A percentile compares a stretch with the other conserved stretches of the same genome.
Conservation (phyloP, 2,888 invertebrate species). For the Linyphia triangularis region DNA sequence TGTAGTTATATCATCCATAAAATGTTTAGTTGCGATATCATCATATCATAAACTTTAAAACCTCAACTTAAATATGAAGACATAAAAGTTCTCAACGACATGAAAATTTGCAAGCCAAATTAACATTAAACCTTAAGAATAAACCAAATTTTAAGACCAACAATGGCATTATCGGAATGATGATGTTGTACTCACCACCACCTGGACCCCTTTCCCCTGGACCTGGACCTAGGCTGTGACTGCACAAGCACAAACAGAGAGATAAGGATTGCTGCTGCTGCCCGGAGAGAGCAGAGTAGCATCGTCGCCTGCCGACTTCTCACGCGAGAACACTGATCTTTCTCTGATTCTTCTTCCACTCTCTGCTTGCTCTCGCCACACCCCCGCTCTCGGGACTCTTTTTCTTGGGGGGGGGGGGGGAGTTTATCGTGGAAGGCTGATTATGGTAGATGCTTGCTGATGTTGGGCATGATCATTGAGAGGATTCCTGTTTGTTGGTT, state of each 20-base stretch:
- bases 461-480: not conserved
- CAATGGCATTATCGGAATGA: no score
- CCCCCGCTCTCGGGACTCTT: slow-evolving; percentile 18
- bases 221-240: slow-evolving; percentile 35
- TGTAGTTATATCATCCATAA: no score
- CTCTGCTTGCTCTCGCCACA: slow-evolving; percentile 29
- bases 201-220: slow-evolving; percentile 76
- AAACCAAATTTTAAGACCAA: no score
- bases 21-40: no score
- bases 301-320: slow-evolving; percentile 67
- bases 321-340: not conserved
- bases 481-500: not conserved
- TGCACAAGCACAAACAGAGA: slow-evolving; percentile 35
- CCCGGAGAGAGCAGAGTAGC: slow-evolving; percentile 67
- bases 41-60: no score
- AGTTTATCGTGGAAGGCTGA: not conserved
- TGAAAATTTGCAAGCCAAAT: no score
- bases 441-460: not conserved
- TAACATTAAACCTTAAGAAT: no score
- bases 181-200: slow-evolving; percentile 77
- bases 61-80: no score
- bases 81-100: no score
- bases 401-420: slow-evolving; percentile 1
- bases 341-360: slow-evolving; percentile 7
- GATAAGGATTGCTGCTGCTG: slow-evolving; percentile 33